A percentile compares a stretch with the other conserved stretches of the same genome.
Evolutionary conservation across 1,140 invertebrate genomes (phyloP).

Genomic region (Drosophila navojoa): DNA sequence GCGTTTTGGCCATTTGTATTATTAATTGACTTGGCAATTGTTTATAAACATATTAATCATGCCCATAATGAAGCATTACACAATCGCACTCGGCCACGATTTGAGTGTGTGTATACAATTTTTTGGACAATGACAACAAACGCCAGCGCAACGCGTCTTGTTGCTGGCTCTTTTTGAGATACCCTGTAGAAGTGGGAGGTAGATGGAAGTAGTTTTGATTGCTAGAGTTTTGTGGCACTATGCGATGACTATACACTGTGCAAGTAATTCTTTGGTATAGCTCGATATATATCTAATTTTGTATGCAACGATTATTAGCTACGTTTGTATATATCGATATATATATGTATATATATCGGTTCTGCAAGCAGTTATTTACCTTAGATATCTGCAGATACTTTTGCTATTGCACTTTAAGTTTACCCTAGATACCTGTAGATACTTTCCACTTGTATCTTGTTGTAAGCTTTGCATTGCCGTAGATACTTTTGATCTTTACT

Average conservation of each 20-base stretch:
- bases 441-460: no score
- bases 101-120: conserved; percentile 67
- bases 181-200: background rate
- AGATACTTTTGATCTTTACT: no score
- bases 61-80: conserved; percentile 76
- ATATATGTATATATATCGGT: background rate
- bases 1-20: conserved; percentile 34
- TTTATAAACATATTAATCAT: conserved; percentile 83
- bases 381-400: no score
- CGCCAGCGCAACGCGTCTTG: conserved; percentile 17
- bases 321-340: background rate
- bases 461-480: no score
- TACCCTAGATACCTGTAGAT: no score
- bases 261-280: background rate
- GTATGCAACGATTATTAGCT: no score
- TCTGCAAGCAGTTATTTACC: no score
- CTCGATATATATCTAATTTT: no score
- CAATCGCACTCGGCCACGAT: conserved; percentile 47
- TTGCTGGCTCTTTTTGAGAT: conserved; percentile 15
- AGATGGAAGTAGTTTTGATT: background rate
- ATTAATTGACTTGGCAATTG: conserved; percentile 80
- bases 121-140: conserved; percentile 44
- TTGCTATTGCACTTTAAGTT: no score
- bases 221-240: background rate
- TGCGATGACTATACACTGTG: no score